Conservation (phyloP, 53 echinoderm and acorn worm genomes). For the Apostichopus leukothele region DNA sequence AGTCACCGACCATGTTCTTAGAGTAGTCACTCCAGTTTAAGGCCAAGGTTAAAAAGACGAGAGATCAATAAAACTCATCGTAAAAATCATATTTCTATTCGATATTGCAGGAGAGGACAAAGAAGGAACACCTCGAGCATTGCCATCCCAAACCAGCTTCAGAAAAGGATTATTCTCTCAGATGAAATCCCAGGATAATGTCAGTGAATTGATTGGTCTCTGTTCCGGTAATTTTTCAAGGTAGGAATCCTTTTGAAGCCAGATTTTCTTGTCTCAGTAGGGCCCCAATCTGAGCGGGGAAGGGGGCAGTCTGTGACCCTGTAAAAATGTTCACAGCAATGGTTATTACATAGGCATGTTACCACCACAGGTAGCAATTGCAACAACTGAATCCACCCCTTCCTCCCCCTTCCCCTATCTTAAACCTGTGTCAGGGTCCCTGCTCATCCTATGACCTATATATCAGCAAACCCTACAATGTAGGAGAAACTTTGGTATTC, state of each 20-base stretch:
- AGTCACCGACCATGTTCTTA: too few relatives aligned
- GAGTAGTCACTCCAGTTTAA: too few relatives aligned
- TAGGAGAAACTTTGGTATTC: too few relatives aligned
- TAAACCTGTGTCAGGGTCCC: too few relatives aligned
- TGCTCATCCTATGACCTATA: too few relatives aligned
- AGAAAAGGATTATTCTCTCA: constrained; percentile 80
- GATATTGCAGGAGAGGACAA: background rate
- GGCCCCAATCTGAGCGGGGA: background rate
- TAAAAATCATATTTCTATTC: background rate
- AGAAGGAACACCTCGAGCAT: background rate
- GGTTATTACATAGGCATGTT: too few relatives aligned
- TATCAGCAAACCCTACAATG: too few relatives aligned
- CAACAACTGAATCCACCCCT: too few relatives aligned
- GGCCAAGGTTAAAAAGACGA: background rate
- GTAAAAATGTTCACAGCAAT: too few relatives aligned
- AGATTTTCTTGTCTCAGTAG: background rate
- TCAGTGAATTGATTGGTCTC: constrained; percentile 83
- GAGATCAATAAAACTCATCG: constrained; percentile 40
- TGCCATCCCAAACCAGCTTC: constrained; percentile 26
- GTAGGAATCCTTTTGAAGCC: constrained; percentile 45
- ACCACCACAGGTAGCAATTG: too few relatives aligned
- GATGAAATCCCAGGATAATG: constrained; percentile 60
- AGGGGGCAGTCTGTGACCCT: too few relatives aligned
- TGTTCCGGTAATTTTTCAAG: constrained; percentile 88
- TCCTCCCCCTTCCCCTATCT: too few relatives aligned